Evolutionary conservation across 2,888 invertebrate genomes (phyloP), one percentile per base, ranked within the genome.

Genomic region (Scaptomyza caliginosa): DNA sequence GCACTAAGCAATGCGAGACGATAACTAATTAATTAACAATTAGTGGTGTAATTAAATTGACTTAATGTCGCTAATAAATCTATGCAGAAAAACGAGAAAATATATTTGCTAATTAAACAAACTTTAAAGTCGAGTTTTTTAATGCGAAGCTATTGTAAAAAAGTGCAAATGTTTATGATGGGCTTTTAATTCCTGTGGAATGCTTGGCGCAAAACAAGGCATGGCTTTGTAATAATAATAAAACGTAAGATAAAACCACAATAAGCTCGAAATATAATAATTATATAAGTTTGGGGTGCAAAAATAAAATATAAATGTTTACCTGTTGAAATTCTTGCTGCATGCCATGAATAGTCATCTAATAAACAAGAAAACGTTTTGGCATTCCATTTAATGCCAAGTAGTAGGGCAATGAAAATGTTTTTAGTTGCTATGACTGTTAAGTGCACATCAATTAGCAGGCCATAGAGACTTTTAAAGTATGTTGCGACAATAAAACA

Each of bases 11-110:
- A 39, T 19, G 38, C 11, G 13, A 3, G 42, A 16, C 63, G 23
- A 28, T 55, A 74, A 57, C 39, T 24, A 66, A 70, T 74, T 70
- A 74, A 70, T 69, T 66, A 43, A 39, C 60, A 73, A 57, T 73
- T 69, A 66, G 66, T 56, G 43, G 19, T 38, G 46, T 58, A 57
- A 62, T 74, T 70, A 66, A 66, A 62, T 51, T 32, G 34, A 11
- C 7, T 42, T 38, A 57, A 46, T 39, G 23, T 10, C 38, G 21
- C 1, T 19, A 19, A 36, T 21, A 23, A 21, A 52, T 17, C 38
- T 40, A 16, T n/a, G n/a, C 19, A 21, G 32, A 7, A 48, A 17
- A 30, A 32, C 28, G 32, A 5, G 1, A 3, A 21, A 21, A n/a
- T 10, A 13, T 17, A 11, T 16, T 8, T 16, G 36, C 4, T 8